Percentiles rank a stretch among this genome's conserved stretches.
These are phyloP conservation scores for Erethizon dorsatum DNA, from an alignment of 2,797 vertebrate genomes.

Conservation along the genomic window DNA sequence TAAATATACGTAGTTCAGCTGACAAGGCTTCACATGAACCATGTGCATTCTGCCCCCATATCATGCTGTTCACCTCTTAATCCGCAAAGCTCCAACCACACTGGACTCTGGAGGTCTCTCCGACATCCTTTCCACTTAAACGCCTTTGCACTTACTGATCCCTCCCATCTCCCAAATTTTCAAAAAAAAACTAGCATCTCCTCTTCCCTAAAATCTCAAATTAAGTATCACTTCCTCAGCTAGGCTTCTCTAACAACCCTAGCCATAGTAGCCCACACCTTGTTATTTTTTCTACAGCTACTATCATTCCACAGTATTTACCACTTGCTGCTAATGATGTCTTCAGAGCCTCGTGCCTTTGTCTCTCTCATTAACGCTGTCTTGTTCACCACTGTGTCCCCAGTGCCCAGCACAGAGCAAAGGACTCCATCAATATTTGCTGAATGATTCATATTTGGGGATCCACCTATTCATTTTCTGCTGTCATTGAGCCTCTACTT, in stretches of 20 bases:
- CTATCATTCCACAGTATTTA: background rate
- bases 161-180: background rate
- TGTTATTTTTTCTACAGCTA: background rate
- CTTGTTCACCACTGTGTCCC: background rate
- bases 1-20: background rate
- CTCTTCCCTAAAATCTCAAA: background rate
- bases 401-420: background rate
- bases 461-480: background rate
- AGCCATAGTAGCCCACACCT: background rate
- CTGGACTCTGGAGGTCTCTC: background rate
- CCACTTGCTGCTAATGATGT: background rate
- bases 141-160: background rate
- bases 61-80: background rate
- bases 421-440: background rate
- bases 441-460: background rate
- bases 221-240: background rate
- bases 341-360: background rate
- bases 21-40: background rate
- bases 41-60: background rate
- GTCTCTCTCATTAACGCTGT: background rate
- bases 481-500: background rate
- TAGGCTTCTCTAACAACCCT: background rate
- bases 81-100: background rate
- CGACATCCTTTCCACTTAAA: background rate
- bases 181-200: background rate